Evolutionary conservation across 2,888 invertebrate genomes (phyloP).

Genomic region (Julus scanicus): DNA sequence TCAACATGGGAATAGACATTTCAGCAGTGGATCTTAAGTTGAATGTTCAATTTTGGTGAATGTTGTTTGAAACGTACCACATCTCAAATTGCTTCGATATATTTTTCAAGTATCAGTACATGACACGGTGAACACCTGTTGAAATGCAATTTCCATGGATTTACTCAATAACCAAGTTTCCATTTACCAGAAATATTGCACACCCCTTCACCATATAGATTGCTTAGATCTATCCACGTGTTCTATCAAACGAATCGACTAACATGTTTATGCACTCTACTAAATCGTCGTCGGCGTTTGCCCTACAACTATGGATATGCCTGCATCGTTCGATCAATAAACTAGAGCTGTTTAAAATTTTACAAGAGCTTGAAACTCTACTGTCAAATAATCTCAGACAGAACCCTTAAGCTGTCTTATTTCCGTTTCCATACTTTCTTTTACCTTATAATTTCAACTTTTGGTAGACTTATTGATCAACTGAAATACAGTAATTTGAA

Average conservation of each 20-base stretch:
- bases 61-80: neutral
- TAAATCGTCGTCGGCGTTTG: neutral
- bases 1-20: neutral
- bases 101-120: neutral
- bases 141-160: neutral
- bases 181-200: neutral
- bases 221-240: neutral
- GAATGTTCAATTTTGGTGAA: neutral
- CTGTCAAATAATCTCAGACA: constrained; percentile 41
- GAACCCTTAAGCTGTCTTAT: constrained; percentile 9
- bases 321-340: constrained; percentile 2
- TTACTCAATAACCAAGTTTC: neutral
- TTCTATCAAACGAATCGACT: constrained; percentile 36
- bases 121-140: neutral
- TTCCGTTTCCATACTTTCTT: neutral
- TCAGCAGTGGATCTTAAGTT: neutral
- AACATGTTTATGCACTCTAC: constrained; percentile 42
- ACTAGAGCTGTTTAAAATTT: constrained; percentile 38
- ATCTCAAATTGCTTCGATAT: neutral
- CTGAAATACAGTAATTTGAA: neutral
- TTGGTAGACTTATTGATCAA: constrained; percentile 9
- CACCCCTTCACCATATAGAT: neutral
- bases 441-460: neutral
- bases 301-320: neutral
- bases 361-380: neutral